These are phyloP conservation scores for Biston stratarius DNA, from an alignment of 2,888 invertebrate genomes.

Conservation along the genomic window DNA sequence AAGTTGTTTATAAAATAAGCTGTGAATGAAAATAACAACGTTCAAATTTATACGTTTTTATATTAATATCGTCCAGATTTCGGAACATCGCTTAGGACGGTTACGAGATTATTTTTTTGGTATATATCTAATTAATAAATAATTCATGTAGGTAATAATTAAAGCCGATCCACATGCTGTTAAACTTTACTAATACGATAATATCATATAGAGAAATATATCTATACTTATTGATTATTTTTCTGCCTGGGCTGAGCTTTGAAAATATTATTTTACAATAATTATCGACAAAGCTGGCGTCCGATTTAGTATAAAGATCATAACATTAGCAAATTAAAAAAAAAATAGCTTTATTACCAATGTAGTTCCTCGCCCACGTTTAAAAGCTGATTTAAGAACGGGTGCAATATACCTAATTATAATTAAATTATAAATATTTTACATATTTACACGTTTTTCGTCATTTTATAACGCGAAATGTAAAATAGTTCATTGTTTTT, in stretches of 20 bases:
- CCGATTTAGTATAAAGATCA: conserved; percentile 38
- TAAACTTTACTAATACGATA: neutral
- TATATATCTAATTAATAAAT: neutral
- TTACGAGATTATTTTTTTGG: neutral
- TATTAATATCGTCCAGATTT: too few relatives aligned
- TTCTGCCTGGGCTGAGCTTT: conserved; percentile 38
- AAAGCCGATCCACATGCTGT: neutral
- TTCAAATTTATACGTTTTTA: neutral
- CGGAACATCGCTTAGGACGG: too few relatives aligned
- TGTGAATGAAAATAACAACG: neutral
- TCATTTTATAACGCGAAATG: conserved; percentile 47
- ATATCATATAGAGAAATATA: neutral
- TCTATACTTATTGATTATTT: conserved; percentile 23
- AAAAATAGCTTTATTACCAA: conserved; percentile 44
- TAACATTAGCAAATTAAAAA: conserved; percentile 35
- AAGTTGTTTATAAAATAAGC: conserved; percentile 3
- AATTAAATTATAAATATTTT: conserved; percentile 48
- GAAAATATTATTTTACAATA: conserved; percentile 40
- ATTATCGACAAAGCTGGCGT: conserved; percentile 44
- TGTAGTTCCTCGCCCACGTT: conserved; percentile 46
- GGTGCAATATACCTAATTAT: conserved; percentile 44
- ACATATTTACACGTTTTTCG: conserved; percentile 49
- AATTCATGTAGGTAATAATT: neutral
- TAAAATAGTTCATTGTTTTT: conserved; percentile 44
- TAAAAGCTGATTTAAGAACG: conserved; percentile 42